Base-by-base conservation (phyloP, 1,140 invertebrate species). In the Drosophila sucinea region DNA sequence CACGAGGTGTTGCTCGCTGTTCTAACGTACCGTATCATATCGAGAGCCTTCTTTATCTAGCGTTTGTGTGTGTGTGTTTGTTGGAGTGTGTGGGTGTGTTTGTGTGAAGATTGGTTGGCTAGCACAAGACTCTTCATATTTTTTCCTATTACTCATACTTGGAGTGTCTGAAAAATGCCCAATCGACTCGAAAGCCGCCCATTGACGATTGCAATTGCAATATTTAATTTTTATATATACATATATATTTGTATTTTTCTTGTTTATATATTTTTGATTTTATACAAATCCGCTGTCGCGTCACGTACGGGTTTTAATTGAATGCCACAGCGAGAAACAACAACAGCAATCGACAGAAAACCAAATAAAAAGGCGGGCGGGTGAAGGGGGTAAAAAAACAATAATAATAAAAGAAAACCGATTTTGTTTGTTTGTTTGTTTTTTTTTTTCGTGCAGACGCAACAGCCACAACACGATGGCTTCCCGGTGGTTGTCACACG, bases 401-500 rank as follows among this genome's bases (percentile, higher is more conserved):
- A 41, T 10, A 51, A 60, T 35, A 60, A 54, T 58, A 47, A 17
- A 54, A 54, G 4, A 27, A 56, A 60, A 30, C 8, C 23, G 11
- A 60, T 51, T 47, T 23, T 23, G 5, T 35, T 38, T 38, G 8
- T 38, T 38, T 38, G 1, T 38, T 3, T 38, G 8, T 38, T 38
- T 38, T 0, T 38, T 3, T 11, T 38, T 38, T 38, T 38, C 11
- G 1, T 38, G 25, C 32, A 35, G 27, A 60, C 56, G 44, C 38
- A 64, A 66, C 47, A 29, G 44, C 56, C n/a, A 63, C 62, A 44
- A 73, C 67, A 51, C 75, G 79, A 75, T 77, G 83, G 84, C 64
- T 80, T 74, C 77, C 71, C 79, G 84, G 83, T 89, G 84, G 83
- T 89, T 87, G 83, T 89, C 84, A 83, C 73, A 86, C 84, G 84